A percentile compares a stretch with the other conserved stretches of the same genome.
Conservation (phyloP, 2,888 invertebrate genomes). For the Idaea dimidiata region DNA sequence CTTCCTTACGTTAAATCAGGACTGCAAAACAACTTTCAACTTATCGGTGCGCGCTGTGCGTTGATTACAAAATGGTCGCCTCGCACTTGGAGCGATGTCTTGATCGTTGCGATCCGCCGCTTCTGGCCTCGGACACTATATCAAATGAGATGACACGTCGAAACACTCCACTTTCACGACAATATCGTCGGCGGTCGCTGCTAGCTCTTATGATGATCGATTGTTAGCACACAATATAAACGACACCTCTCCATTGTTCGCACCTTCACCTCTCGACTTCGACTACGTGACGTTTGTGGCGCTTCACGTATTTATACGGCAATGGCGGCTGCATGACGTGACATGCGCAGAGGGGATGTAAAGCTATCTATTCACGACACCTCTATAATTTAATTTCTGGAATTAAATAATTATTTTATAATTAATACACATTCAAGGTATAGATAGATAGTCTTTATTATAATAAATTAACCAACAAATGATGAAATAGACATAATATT, state of each 20-base stretch:
- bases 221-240: slow-evolving; percentile 68
- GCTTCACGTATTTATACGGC: slow-evolving; percentile 60
- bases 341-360: slow-evolving; percentile 68
- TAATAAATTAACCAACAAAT: not conserved
- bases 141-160: slow-evolving; percentile 76
- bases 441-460: not conserved
- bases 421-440: slow-evolving; percentile 1
- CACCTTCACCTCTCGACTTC: slow-evolving; percentile 77
- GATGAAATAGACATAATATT: not conserved
- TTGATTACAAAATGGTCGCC: slow-evolving; percentile 69
- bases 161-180: slow-evolving; percentile 77
- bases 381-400: slow-evolving; percentile 10
- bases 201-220: slow-evolving; percentile 75
- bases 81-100: slow-evolving; percentile 47
- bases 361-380: slow-evolving; percentile 43
- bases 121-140: slow-evolving; percentile 71
- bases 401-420: not conserved
- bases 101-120: slow-evolving; percentile 40
- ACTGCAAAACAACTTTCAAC: slow-evolving; percentile 29
- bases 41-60: slow-evolving; percentile 50
- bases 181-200: slow-evolving; percentile 70
- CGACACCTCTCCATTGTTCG: slow-evolving; percentile 77
- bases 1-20: slow-evolving; percentile 11
- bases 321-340: slow-evolving; percentile 66
- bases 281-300: slow-evolving; percentile 72